Evolutionary conservation across 2,888 invertebrate species (phyloP), one percentile per base, ranked within the genome.

Genomic region (Pristionchus fissidentatus): DNA sequence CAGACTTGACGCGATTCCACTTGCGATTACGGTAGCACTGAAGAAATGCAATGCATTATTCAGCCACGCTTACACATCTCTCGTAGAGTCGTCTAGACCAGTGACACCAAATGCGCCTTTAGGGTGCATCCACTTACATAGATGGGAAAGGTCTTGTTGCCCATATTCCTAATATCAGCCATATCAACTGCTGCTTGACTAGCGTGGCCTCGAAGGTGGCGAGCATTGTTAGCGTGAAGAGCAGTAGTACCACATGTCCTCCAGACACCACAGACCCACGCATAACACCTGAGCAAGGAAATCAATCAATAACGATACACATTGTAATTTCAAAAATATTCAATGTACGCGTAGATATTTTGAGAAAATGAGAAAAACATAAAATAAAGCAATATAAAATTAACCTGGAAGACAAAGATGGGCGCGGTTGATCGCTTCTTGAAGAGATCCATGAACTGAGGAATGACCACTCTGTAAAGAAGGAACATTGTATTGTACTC

Each of bases 131-230:
- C n/a, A 80, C 86, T 77, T 22, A 95, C 95, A 93, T 95, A 94
- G 87, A 98, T 95, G 88, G 95, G 94, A 92, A 97, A 97, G 0
- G 98, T 97, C 93, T 97, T 97, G 92, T 97, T 98, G 3, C 98
- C 99, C 99, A 99, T 99, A 94, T 97, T 97, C 22, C 98, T 94
- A 88, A 99, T 98, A 94, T 98, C 98, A 0, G 97, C 96, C 97
- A 99, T 97, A 93, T 99, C 83, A 99, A 93, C 92, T 99, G 99
- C 92, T 99, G 99, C 90, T 98, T 97, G 0, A 99, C 98, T 83
- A 99, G 94, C 0, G 98, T 98, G 89, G 97, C 98, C 99, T 83
- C 83, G 93, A 97, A 98, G 92, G 91, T 92, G 81, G 90, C 87
- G 4, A 92, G 84, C 92, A 92, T 92, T 49, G 89, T 84, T 52